These are phyloP conservation scores for Cephus rjabovi DNA, from an alignment of 2,888 invertebrate genomes.

Conservation along the genomic window DNA sequence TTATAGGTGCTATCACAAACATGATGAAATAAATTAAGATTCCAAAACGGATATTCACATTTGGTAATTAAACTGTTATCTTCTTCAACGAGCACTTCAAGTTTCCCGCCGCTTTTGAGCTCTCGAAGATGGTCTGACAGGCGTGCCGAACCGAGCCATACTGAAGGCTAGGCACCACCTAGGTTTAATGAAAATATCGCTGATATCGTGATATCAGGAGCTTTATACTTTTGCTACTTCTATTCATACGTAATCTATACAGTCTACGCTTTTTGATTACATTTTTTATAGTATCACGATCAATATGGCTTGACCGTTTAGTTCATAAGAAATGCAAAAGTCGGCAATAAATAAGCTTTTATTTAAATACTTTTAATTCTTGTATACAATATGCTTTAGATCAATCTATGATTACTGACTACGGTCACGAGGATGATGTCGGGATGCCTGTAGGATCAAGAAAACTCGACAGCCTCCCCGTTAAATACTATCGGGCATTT, in stretches of 20 bases:
- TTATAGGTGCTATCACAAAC: background rate
- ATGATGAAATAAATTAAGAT: background rate
- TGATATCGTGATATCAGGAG: background rate
- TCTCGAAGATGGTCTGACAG: background rate
- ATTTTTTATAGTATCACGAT: background rate
- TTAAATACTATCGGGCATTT: constrained; percentile 32
- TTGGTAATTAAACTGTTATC: background rate
- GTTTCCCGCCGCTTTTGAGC: background rate
- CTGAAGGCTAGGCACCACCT: background rate
- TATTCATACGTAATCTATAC: background rate
- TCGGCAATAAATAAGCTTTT: constrained; percentile 60
- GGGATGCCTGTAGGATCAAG: background rate
- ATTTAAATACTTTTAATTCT: constrained; percentile 53
- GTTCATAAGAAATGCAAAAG: background rate
- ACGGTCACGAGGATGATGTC: constrained; percentile 38
- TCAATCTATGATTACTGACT: constrained; percentile 35
- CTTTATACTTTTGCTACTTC: background rate
- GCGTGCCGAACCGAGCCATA: background rate
- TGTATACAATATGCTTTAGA: constrained; percentile 55
- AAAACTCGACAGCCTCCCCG: background rate
- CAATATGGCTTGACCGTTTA: background rate
- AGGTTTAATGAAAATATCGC: background rate
- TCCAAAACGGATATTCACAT: background rate
- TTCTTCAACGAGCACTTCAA: background rate
- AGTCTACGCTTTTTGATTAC: background rate